These are phyloP conservation scores for Plagodis pulveraria DNA, from an alignment of 2,888 invertebrate species.

Conservation along the genomic window DNA sequence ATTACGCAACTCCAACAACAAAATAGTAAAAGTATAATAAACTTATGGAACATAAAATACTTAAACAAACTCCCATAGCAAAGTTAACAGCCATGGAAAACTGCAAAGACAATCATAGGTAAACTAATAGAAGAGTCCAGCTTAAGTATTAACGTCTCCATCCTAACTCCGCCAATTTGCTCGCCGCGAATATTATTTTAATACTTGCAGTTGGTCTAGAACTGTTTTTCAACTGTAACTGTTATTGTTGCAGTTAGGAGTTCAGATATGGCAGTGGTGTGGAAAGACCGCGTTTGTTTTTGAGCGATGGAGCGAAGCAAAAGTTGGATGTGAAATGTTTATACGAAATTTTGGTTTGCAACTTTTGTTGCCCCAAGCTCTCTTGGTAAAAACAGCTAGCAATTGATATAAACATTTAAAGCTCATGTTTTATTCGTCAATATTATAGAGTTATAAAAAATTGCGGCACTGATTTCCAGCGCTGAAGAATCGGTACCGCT, in stretches of 20 bases:
- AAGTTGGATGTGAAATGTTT: slow-evolving; percentile 17
- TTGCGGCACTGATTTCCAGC: too few relatives aligned
- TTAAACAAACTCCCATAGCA: slow-evolving; percentile 25
- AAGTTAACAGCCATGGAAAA: slow-evolving; percentile 38
- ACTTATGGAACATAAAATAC: slow-evolving; percentile 3
- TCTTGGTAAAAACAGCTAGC: too few relatives aligned
- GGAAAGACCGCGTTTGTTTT: slow-evolving; percentile 36
- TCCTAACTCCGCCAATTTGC: slow-evolving; percentile 75
- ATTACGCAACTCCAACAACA: neutral
- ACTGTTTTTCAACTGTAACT: slow-evolving; percentile 34
- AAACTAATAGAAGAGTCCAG: slow-evolving; percentile 26
- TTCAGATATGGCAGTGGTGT: slow-evolving; percentile 45
- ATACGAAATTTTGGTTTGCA: neutral
- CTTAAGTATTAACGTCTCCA: slow-evolving; percentile 63
- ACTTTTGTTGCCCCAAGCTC: neutral
- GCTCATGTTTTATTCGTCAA: too few relatives aligned
- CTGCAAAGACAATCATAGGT: slow-evolving; percentile 29
- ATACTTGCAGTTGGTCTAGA: slow-evolving; percentile 34
- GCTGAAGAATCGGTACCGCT: too few relatives aligned
- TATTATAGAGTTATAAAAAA: too few relatives aligned
- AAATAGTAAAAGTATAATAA: neutral
- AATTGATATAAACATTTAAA: too few relatives aligned
- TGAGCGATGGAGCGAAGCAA: slow-evolving; percentile 37
- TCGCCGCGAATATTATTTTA: slow-evolving; percentile 50
- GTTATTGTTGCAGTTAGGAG: slow-evolving; percentile 59